A percentile compares a stretch with the other conserved stretches of the same genome.
These are phyloP conservation scores for Rhombomys opimus DNA, from an alignment of 2,113 vertebrate species.

Conservation along the genomic window DNA sequence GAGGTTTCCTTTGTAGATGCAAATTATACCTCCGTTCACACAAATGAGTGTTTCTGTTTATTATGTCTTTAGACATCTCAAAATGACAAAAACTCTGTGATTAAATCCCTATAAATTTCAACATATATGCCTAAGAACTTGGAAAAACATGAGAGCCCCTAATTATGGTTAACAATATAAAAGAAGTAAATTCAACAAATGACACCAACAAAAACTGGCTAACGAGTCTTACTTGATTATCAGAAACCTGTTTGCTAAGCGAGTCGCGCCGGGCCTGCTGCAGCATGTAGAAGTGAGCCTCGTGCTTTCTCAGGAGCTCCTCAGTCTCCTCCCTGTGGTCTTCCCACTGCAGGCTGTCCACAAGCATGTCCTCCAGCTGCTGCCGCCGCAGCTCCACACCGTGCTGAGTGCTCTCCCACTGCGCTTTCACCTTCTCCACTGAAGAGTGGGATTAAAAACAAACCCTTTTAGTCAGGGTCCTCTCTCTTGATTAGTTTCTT, in stretches of 20 bases:
- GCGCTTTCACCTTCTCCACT: conserved; percentile 96
- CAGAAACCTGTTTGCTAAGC: conserved; percentile 91
- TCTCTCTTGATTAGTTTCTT: too few species aligned
- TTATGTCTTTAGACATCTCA: background rate
- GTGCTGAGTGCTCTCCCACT: conserved; percentile 96
- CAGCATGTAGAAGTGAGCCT: conserved; percentile 90
- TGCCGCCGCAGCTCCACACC: conserved; percentile 92
- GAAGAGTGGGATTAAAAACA: background rate
- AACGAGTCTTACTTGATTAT: conserved; percentile 91
- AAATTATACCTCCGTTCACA: background rate
- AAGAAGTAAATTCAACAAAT: background rate
- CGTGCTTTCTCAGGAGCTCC: conserved; percentile 91
- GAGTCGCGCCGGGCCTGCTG: conserved; percentile 90
- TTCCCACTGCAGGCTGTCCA: conserved; percentile 94
- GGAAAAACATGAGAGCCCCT: background rate
- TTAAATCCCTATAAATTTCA: conserved; percentile 15
- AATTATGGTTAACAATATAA: background rate
- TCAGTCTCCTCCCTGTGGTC: conserved; percentile 91
- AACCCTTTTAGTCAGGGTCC: background rate
- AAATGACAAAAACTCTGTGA: background rate
- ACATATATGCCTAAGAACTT: background rate
- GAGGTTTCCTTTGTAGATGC: background rate
- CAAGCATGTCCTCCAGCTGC: conserved; percentile 94
- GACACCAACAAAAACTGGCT: background rate
- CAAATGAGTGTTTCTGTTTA: background rate